Percentiles rank a stretch among this genome's conserved stretches.
These are phyloP conservation scores for Megaustenia siamemsis DNA, from an alignment of 2,888 invertebrate genomes.

Conservation along the genomic window DNA sequence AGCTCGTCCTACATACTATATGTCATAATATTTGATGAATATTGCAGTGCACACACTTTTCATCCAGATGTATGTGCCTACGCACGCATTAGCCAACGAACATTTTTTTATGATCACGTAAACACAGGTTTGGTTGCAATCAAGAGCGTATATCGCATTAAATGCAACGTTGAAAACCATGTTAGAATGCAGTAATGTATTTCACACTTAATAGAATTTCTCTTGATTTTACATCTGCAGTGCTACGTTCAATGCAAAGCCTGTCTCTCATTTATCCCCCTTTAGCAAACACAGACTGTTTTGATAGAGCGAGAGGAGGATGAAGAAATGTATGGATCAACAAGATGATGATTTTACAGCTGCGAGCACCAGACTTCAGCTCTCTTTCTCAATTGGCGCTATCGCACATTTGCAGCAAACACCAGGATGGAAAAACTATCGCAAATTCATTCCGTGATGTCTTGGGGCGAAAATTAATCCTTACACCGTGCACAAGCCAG, in stretches of 20 bases:
- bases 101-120: slow-evolving; percentile 7
- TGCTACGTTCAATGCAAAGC: not conserved
- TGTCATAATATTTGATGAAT: no score
- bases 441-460: not conserved
- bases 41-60: no score
- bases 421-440: not conserved
- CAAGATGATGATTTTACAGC: slow-evolving; percentile 47
- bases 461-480: slow-evolving; percentile 10
- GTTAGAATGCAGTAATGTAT: not conserved
- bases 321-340: slow-evolving; percentile 39
- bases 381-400: slow-evolving; percentile 35
- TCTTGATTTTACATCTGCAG: not conserved
- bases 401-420: not conserved
- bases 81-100: no score
- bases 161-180: not conserved
- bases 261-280: not conserved
- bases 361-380: slow-evolving; percentile 32
- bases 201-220: slow-evolving; percentile 15
- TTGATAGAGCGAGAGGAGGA: slow-evolving; percentile 36
- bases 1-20: no score
- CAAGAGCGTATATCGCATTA: not conserved
- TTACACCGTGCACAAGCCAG: slow-evolving; percentile 31
- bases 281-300: slow-evolving; percentile 43
- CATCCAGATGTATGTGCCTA: no score
- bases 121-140: slow-evolving; percentile 17